These are phyloP conservation scores for Drosophila hamatofila DNA, from an alignment of 2,888 invertebrate genomes.

Conservation along the genomic window DNA sequence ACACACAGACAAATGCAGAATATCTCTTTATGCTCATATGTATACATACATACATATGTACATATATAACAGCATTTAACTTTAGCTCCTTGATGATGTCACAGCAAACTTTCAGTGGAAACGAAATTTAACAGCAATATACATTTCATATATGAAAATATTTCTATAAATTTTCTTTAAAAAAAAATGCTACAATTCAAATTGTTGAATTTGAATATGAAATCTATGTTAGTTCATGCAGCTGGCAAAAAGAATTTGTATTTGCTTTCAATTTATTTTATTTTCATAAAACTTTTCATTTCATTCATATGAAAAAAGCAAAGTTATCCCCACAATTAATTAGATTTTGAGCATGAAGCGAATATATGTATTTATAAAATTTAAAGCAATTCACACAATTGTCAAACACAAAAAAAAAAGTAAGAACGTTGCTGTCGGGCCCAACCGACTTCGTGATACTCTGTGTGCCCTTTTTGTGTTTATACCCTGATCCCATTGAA, in stretches of 20 bases:
- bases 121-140: not conserved
- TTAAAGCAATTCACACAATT: not conserved
- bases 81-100: not conserved
- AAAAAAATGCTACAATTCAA: not conserved
- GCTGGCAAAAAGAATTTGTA: not conserved
- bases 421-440: too few relatives aligned
- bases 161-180: not conserved
- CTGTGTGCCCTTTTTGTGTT: too few relatives aligned
- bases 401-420: too few relatives aligned
- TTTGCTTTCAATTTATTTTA: not conserved
- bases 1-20: not conserved
- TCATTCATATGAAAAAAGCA: not conserved
- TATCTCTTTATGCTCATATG: not conserved
- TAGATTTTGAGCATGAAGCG: not conserved
- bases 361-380: not conserved
- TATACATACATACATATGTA: not conserved
- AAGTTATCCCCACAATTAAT: not conserved
- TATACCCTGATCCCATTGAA: too few relatives aligned
- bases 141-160: not conserved
- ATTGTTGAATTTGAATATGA: too few relatives aligned
- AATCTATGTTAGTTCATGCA: not conserved
- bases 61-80: not conserved
- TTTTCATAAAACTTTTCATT: not conserved
- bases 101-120: too few relatives aligned
- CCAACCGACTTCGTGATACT: too few relatives aligned